Conservation (phyloP, 2,113 vertebrate species). For the Cervus canadensis region DNA sequence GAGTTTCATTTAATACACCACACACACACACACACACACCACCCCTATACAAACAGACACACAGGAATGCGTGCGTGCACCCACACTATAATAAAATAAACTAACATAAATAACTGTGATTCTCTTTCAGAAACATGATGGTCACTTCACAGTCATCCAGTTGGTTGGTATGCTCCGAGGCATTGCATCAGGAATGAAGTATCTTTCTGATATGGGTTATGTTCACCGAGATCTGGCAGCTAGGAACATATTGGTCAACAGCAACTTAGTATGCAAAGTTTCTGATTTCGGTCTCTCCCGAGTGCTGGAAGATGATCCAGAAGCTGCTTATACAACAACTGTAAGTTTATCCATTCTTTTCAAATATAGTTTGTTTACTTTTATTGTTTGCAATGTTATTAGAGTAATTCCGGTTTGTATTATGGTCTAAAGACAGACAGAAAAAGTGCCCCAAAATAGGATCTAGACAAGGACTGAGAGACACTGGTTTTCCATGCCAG, state of each 20-base stretch:
- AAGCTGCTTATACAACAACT: conserved; percentile 87
- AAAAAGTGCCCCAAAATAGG: not conserved
- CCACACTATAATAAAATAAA: not conserved
- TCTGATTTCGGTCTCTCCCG: conserved; percentile 87
- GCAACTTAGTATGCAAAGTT: conserved; percentile 88
- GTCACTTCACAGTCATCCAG: conserved; percentile 97
- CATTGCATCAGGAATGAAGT: conserved; percentile 90
- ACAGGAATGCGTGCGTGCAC: not conserved
- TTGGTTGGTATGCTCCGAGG: conserved; percentile 96
- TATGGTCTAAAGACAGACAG: not conserved
- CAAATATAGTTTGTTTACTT: not conserved
- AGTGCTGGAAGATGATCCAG: conserved; percentile 87
- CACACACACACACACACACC: not conserved
- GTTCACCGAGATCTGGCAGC: conserved; percentile 88
- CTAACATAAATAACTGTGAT: not conserved
- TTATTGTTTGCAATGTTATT: not conserved
- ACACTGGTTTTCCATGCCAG: not conserved
- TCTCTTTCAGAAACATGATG: conserved; percentile 90
- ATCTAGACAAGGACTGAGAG: not conserved
- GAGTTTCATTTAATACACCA: not conserved
- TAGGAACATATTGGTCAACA: conserved; percentile 87
- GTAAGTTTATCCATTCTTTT: conserved; percentile 76
- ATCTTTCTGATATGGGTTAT: conserved; percentile 88
- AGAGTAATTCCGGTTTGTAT: not conserved
- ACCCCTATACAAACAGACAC: too few relatives aligned